These are phyloP conservation scores for Euplagia quadripunctaria DNA, from an alignment of 2,888 invertebrate species.

Conservation along the genomic window DNA sequence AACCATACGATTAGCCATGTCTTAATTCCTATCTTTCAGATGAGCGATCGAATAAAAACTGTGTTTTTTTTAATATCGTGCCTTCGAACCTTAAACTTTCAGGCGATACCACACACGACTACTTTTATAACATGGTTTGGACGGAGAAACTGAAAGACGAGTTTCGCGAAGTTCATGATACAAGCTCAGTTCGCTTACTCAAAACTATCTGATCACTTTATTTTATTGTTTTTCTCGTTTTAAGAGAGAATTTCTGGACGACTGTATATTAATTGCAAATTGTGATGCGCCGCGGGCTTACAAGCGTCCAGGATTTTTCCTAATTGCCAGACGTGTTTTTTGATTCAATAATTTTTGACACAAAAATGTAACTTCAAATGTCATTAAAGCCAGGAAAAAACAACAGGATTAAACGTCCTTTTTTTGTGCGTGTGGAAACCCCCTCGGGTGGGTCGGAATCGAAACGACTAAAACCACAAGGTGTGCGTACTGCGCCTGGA, in stretches of 20 bases:
- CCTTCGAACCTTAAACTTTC: background rate
- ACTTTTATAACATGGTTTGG: background rate
- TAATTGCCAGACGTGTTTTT: background rate
- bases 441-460: too few species aligned
- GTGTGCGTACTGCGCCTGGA: too few species aligned
- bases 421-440: too few species aligned
- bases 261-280: background rate
- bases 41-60: background rate
- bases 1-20: background rate
- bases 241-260: background rate
- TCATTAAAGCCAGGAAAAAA: background rate
- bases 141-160: background rate
- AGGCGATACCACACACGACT: background rate
- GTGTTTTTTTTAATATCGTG: background rate
- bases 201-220: background rate
- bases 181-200: background rate
- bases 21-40: too few species aligned
- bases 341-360: too few species aligned
- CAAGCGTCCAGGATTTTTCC: background rate
- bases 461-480: too few species aligned
- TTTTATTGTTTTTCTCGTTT: background rate
- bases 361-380: too few species aligned
- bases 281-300: background rate
- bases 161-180: background rate
- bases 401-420: too few species aligned